These are phyloP conservation scores for Subacronicta megacephala DNA, from an alignment of 2,888 invertebrate species.

Conservation along the genomic window DNA sequence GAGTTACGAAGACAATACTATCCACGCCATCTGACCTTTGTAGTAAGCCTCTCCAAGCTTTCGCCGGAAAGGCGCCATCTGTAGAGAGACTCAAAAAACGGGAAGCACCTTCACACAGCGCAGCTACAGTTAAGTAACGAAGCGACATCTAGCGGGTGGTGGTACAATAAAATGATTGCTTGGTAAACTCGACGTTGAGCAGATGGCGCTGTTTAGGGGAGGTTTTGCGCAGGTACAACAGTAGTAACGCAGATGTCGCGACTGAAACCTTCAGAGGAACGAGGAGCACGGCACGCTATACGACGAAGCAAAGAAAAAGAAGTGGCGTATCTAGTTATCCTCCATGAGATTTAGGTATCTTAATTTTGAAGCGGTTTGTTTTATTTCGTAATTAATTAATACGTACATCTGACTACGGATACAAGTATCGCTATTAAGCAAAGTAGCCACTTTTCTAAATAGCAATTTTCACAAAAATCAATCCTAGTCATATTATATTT, in stretches of 20 bases:
- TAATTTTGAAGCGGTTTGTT: no score
- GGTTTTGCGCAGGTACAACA: constrained; percentile 3
- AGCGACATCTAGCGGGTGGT: constrained; percentile 50
- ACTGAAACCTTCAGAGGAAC: neutral
- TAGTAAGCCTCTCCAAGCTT: neutral
- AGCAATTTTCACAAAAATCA: no score
- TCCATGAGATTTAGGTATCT: no score
- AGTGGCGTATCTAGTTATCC: no score
- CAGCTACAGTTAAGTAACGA: neutral
- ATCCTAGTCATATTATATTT: no score
- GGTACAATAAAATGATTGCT: neutral
- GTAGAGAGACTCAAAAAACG: neutral
- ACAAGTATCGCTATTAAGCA: no score
- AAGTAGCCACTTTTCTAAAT: no score
- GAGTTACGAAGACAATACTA: neutral
- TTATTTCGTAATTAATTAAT: no score
- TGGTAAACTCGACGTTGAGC: neutral
- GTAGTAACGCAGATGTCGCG: constrained; percentile 29
- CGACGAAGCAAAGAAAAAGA: no score
- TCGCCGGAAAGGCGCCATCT: constrained; percentile 26
- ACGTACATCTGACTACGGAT: no score
- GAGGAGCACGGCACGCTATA: no score
- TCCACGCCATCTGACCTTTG: constrained; percentile 19
- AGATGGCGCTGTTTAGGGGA: constrained; percentile 33
- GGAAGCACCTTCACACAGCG: neutral